phyloP scores from a whole-genome alignment of 2,888 invertebrate species.

The Pterostichus niger region DNA sequence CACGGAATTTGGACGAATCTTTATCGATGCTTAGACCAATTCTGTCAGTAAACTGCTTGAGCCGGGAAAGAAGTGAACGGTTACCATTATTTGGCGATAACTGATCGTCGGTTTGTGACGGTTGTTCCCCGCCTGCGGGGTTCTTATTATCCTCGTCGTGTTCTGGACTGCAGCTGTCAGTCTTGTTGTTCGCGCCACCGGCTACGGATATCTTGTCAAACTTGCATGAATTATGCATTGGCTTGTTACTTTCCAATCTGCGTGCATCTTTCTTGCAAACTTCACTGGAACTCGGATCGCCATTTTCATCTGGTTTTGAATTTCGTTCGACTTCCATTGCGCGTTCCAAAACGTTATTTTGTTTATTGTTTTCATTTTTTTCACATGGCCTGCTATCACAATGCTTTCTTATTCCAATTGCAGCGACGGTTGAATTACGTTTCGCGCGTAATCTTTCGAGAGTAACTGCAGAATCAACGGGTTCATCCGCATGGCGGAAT shows the following conservation, averaged over 20 bases:
- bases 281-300: constrained; percentile 48
- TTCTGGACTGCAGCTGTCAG: constrained; percentile 23
- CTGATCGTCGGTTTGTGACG: constrained; percentile 46
- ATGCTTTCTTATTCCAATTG: constrained; percentile 73
- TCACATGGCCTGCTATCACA: constrained; percentile 72
- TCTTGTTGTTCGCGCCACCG: constrained; percentile 30
- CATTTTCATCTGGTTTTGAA: constrained; percentile 66
- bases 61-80: constrained; percentile 77
- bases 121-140: constrained; percentile 13
- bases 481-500: constrained; percentile 75
- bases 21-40: constrained; percentile 78
- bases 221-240: constrained; percentile 47
- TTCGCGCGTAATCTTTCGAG: constrained; percentile 55
- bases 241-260: constrained; percentile 61
- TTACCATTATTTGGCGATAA: constrained; percentile 74
- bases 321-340: constrained; percentile 66
- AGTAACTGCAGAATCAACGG: constrained; percentile 74
- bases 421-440: constrained; percentile 72
- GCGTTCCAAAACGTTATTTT: constrained; percentile 63
- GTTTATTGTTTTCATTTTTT: constrained; percentile 72
- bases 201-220: constrained; percentile 57
- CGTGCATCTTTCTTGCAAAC: constrained; percentile 65
- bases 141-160: constrained; percentile 69
- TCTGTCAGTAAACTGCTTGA: constrained; percentile 80
- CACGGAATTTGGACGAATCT: constrained; percentile 73